phyloP scores from a whole-genome alignment of 2,797 vertebrate species.

The Fistularia tabacaria region DNA sequence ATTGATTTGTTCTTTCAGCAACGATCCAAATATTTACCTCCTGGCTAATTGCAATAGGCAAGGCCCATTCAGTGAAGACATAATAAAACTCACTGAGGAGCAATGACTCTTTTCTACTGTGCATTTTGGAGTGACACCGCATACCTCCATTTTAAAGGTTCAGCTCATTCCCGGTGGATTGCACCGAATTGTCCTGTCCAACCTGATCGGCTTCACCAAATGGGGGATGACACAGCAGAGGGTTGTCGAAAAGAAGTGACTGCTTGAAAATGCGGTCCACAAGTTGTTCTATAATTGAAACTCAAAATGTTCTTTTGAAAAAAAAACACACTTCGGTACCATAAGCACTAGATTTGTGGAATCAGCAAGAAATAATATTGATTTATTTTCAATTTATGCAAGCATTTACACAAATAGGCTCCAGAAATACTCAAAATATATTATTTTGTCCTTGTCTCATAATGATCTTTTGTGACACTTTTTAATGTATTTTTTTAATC shows the following conservation, averaged over 20 bases:
- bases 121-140: slow-evolving; percentile 38
- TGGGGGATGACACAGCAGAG: slow-evolving; percentile 9
- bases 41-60: slow-evolving; percentile 66
- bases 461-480: no score
- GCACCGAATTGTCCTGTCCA: slow-evolving; percentile 19
- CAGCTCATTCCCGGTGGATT: slow-evolving; percentile 23
- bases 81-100: slow-evolving; percentile 34
- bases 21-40: slow-evolving; percentile 65
- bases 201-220: slow-evolving; percentile 22
- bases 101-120: slow-evolving; percentile 37
- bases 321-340: no score
- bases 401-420: no score
- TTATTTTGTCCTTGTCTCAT: no score
- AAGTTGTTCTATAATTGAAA: no score
- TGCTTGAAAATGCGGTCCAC: no score
- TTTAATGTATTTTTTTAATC: neutral
- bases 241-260: slow-evolving; percentile 16
- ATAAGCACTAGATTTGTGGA: no score
- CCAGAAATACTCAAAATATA: no score
- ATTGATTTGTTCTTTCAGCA: slow-evolving; percentile 65
- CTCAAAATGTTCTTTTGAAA: no score
- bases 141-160: slow-evolving; percentile 37
- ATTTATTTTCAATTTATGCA: no score
- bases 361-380: no score
- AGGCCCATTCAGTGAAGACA: slow-evolving; percentile 33